Evolutionary conservation across 2,113 vertebrate species (phyloP), one percentile per base, ranked within the genome.

Genomic region (Microtus pennsylvanicus): DNA sequence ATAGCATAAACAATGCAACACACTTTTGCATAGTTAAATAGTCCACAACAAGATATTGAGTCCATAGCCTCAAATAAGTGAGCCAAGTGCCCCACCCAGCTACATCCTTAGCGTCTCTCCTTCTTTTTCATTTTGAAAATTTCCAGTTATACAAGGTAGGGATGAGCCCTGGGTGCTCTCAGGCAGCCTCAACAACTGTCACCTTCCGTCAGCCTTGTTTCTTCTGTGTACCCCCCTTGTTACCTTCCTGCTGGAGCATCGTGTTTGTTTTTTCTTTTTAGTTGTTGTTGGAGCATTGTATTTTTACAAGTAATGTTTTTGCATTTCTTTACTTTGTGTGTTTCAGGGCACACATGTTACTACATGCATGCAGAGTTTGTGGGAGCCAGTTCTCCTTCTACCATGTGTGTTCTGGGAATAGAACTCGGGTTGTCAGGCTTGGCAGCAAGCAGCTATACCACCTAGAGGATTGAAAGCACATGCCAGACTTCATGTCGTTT

Each of bases 81-180:
- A 70, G 65, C 22, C 45, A 87, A 47, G 65, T 70, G 42, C 11
- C 21, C 85, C 50, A 4, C 45, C 19, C 38, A 35, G 19, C 65
- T 50, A 21, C 17, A 26, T 35, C 67, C 65, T 87, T 35, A 74
- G 67, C 69, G 28, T 16, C 19, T 52, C 67, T 33, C n/a, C 11
- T n/a, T 22, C 61, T 67, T 30, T 26, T 19, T 33, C 65, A 52
- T 67, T 74, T 70, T 88, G 72, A 63, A 45, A 91, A 19, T 47
- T 21, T 70, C 67, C 55, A 1, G 0, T 30, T 26, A 5, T 16
- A 11, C 2, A 21, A 1, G 67, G 10, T 2, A 6, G 22, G 14
- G n/a, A 6, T 0, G 22, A 38, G 22, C 24, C 55, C 11, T 21
- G 7, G 0, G 3, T 0, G 2, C 28, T 21, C 74, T 38, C 8